A percentile compares a stretch with the other conserved stretches of the same genome.
Evolutionary conservation across 2,113 vertebrate species (phyloP).

Genomic region (Siniperca knerii): DNA sequence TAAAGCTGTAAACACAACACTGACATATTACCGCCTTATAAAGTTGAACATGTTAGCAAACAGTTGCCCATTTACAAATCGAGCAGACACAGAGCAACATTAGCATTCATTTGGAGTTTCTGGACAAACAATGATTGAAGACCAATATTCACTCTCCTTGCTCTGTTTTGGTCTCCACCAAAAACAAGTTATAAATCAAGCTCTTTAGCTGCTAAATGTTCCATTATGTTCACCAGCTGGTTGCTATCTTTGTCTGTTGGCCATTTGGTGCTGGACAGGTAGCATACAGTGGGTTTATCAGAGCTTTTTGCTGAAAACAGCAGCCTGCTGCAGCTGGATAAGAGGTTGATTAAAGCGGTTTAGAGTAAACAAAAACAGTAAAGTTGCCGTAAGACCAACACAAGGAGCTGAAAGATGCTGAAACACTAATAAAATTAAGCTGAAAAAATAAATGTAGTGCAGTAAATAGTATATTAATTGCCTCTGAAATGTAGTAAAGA

Average conservation of each 20-base stretch:
- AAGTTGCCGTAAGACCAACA: not conserved
- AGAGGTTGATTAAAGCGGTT: not conserved
- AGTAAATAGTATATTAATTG: not conserved
- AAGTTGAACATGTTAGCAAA: not conserved
- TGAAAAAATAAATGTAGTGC: not conserved
- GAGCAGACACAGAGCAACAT: not conserved
- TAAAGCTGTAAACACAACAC: not conserved
- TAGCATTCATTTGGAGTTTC: not conserved
- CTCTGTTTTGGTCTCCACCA: not conserved
- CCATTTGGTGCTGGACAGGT: not conserved
- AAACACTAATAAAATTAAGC: not conserved
- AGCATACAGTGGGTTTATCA: not conserved
- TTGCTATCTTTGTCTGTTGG: not conserved
- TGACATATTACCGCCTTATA: not conserved
- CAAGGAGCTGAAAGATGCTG: not conserved
- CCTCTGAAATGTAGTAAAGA: not conserved
- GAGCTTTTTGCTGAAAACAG: not conserved
- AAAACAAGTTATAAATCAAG: not conserved
- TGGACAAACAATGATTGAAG: not conserved
- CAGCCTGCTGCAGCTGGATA: not conserved
- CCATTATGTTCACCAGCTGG: not conserved
- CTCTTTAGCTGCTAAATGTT: not conserved
- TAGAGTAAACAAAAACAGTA: not conserved
- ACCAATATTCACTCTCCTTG: not conserved
- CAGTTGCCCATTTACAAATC: not conserved